Evolutionary conservation across 2,888 invertebrate genomes (phyloP).

Genomic region (Tenodera sinensis): DNA sequence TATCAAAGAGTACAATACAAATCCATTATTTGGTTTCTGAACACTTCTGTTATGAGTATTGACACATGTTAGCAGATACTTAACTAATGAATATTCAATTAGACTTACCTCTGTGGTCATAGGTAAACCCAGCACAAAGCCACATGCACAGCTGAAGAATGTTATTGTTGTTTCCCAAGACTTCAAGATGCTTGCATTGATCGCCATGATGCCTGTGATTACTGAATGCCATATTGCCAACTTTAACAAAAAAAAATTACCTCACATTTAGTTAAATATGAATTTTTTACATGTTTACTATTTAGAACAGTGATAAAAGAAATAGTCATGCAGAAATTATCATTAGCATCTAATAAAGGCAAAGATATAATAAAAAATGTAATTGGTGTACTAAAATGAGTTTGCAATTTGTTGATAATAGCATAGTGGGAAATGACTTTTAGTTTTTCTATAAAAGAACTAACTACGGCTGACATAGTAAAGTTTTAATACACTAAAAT

Average conservation of each 20-base stretch:
- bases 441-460: background rate
- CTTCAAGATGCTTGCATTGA: conserved; percentile 67
- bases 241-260: conserved; percentile 39
- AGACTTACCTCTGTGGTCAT: conserved; percentile 76
- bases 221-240: conserved; percentile 90
- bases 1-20: no score
- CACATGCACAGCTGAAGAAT: conserved; percentile 78
- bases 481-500: no score
- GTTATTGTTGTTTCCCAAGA: conserved; percentile 81
- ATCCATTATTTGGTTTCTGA: no score
- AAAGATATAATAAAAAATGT: no score
- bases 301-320: background rate
- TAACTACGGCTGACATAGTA: no score
- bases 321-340: background rate
- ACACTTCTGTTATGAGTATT: background rate
- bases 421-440: background rate
- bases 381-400: no score
- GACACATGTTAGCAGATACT: background rate
- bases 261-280: background rate
- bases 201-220: conserved; percentile 76
- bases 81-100: background rate
- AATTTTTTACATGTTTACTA: background rate
- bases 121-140: conserved; percentile 76
- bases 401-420: background rate
- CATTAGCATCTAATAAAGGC: no score